Percentiles rank a stretch among this genome's conserved stretches.
phyloP scores from a whole-genome alignment of 2,888 invertebrate species.

The Coleophora deauratella region DNA sequence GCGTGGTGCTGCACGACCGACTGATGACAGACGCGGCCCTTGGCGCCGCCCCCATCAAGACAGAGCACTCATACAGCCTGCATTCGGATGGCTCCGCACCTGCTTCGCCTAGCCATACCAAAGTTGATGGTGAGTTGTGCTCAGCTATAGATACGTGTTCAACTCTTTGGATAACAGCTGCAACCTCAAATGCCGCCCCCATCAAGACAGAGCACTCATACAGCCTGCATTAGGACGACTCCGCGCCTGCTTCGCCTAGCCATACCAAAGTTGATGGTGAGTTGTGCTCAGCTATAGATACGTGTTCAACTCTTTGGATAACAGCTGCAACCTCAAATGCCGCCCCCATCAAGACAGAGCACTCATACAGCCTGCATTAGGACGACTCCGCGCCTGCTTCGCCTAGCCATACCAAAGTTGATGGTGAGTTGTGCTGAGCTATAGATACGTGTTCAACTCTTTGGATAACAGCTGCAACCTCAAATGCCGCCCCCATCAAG shows the following conservation, averaged over 20 bases:
- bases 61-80: conserved; percentile 93
- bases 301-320: no score
- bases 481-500: conserved; percentile 88
- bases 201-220: conserved; percentile 95
- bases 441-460: no score
- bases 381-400: conserved; percentile 81
- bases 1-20: conserved; percentile 89
- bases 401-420: conserved; percentile 82
- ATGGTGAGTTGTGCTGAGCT: conserved; percentile 76
- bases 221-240: no score
- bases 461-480: conserved; percentile 90
- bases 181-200: conserved; percentile 84
- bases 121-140: conserved; percentile 79
- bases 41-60: conserved; percentile 87
- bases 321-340: conserved; percentile 89
- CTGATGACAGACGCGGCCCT: conserved; percentile 92
- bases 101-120: conserved; percentile 81
- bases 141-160: no score
- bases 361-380: conserved; percentile 89
- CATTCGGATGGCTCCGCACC: conserved; percentile 81
- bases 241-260: conserved; percentile 81
- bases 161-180: conserved; percentile 89
- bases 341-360: conserved; percentile 90
- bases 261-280: conserved; percentile 83
- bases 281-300: no score